Base-by-base conservation (phyloP, 2,797 vertebrate genomes). In the Syndactyla subalaris region DNA sequence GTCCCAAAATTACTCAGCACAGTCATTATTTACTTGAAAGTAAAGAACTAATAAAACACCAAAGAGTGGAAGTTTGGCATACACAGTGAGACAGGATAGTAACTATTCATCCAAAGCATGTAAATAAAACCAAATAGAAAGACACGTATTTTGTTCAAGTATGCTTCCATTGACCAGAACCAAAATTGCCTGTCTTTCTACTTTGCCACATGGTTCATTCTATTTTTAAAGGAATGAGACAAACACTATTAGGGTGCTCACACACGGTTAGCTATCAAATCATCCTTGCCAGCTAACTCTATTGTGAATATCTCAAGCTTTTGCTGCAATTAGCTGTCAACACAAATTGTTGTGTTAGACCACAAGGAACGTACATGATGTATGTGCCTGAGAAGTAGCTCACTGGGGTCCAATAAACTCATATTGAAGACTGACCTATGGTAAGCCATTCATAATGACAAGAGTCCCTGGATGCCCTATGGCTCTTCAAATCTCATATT, bases 131-230 rank as follows among this genome's bases (percentile, higher is more conserved):
- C 20, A 83, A 78, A 70, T 17, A 8, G 46, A 70, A 89, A 73
- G 7, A 49, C 14, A 24, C 20, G 2, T 3, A 39, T n/a, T 80
- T 80, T 65, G 17, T 75, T 75, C 15, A 71, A 72, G 16, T n/a
- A 57, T 74, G 45, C 52, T 63, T 59, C 36, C 0, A 2, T 14
- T 66, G 30, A 65, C 8, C 58, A 43, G 24, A 72, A 95, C 10
- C n/a, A 45, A 86, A 86, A 19, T 1, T 0, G 3, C 55, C 1
- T 0, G 0, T 22, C 15, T 82, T 62, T 34, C 51, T 66, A 86
- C 12, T 78, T 61, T 54, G 36, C 39, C 34, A 49, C 49, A 38
- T 24, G 17, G 54, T 20, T 66, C 39, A 12, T 2, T 70, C 29
- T 39, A 39, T 51, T 76, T 67, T 57, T 73, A 57, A 73, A 74